phyloP scores from a whole-genome alignment of 2,888 invertebrate genomes.

The Protula sp. region DNA sequence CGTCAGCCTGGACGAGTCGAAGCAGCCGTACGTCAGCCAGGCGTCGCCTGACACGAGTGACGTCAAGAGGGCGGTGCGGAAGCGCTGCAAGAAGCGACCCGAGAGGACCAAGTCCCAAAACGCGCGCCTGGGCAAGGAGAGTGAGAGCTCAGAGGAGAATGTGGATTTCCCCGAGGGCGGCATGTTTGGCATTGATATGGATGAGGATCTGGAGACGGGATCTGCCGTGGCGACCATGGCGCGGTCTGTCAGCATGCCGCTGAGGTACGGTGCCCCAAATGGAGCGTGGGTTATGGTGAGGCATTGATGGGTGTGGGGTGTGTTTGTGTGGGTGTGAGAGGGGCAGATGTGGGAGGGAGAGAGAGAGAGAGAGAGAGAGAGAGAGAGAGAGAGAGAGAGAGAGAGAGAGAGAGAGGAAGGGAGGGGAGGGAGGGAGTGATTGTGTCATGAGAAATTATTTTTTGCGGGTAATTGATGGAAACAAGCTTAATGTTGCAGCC shows the following conservation, averaged over 20 bases:
- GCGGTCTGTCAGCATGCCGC: conserved; percentile 15
- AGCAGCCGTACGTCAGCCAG: background rate
- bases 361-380: too few species aligned
- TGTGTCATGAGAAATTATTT: too few species aligned
- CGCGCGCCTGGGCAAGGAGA: background rate
- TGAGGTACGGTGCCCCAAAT: too few species aligned
- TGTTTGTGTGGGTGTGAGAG: too few species aligned
- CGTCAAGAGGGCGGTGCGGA: background rate
- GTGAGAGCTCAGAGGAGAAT: background rate
- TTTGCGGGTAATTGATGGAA: too few species aligned
- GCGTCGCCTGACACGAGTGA: background rate
- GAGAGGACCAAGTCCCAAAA: background rate
- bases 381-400: too few species aligned
- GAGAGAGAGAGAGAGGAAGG: too few species aligned
- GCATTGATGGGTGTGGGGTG: too few species aligned
- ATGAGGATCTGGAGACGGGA: conserved; percentile 38
- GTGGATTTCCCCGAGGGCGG: background rate
- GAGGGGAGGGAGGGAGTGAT: too few species aligned
- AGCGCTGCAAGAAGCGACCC: background rate
- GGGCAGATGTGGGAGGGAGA: too few species aligned
- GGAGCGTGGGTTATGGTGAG: too few species aligned
- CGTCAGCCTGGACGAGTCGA: background rate
- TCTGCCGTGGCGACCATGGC: conserved; percentile 17
- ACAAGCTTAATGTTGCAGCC: too few species aligned
- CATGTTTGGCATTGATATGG: conserved; percentile 44